phyloP scores from a whole-genome alignment of 2,113 vertebrate genomes.

The Paramisgurnus dabryanus region DNA sequence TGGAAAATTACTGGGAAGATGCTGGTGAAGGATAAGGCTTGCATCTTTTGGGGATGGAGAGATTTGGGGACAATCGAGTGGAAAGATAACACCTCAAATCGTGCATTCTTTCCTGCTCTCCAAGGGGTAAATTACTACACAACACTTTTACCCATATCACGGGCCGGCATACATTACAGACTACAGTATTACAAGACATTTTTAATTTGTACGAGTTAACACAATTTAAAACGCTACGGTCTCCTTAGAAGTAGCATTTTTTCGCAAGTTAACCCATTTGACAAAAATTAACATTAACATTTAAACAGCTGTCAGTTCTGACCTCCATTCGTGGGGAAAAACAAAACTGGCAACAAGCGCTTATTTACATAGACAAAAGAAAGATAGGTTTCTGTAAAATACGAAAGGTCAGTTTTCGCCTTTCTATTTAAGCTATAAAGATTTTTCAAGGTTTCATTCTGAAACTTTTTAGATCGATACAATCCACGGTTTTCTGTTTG shows the following conservation, averaged over 20 bases:
- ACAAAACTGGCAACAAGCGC: constrained; percentile 30
- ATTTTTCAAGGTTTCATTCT: constrained; percentile 49
- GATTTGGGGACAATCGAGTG: constrained; percentile 30
- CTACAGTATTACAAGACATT: constrained; percentile 42
- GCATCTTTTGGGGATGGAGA: constrained; percentile 37
- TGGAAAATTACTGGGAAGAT: constrained; percentile 57
- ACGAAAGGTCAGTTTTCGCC: constrained; percentile 56
- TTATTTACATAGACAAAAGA: constrained; percentile 60
- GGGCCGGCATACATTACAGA: constrained; percentile 14
- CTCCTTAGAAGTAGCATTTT: constrained; percentile 30
- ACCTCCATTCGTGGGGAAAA: constrained; percentile 23
- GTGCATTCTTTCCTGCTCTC: constrained; percentile 5
- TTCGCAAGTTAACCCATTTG: constrained; percentile 13
- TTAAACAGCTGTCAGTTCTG: constrained; percentile 35
- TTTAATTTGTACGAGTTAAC: constrained; percentile 29
- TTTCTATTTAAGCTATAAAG: constrained; percentile 34
- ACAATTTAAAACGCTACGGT: constrained; percentile 14
- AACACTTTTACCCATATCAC: constrained; percentile 5
- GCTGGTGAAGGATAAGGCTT: constrained; percentile 72
- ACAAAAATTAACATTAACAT: constrained; percentile 26
- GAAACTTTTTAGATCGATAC: constrained; percentile 59
- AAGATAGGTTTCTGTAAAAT: constrained; percentile 62
- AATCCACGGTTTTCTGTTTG: constrained; percentile 59
- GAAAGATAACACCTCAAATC: background rate
- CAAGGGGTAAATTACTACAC: background rate